These are phyloP conservation scores for Acleris emargana DNA, from an alignment of 2,888 invertebrate species.

Conservation along the genomic window DNA sequence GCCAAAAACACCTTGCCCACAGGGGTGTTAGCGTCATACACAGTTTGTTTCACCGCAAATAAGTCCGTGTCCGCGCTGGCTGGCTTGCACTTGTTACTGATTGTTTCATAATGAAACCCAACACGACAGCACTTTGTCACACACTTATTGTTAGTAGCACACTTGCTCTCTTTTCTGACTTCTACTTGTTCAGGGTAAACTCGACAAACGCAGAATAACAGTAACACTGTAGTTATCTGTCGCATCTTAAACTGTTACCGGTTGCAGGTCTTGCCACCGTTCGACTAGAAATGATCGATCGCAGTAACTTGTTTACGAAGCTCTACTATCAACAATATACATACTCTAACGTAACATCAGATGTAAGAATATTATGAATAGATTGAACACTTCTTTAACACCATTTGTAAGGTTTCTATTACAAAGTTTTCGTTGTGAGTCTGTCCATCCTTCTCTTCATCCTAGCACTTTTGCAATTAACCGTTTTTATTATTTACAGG, in stretches of 20 bases:
- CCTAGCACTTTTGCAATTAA: too few relatives aligned
- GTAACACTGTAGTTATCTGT: constrained; percentile 3
- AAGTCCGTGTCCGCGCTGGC: constrained; percentile 33
- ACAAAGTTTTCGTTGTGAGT: too few relatives aligned
- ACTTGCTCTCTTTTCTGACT: constrained; percentile 36
- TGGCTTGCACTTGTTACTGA: constrained; percentile 28
- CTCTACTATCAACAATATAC: constrained; percentile 1
- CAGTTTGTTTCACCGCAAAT: constrained; percentile 33
- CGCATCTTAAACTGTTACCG: constrained; percentile 6
- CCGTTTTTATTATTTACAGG: too few relatives aligned
- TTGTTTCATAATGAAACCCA: constrained; percentile 40
- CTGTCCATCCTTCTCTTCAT: too few relatives aligned
- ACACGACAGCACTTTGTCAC: constrained; percentile 58
- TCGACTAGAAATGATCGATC: constrained; percentile 14
- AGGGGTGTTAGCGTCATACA: constrained; percentile 24
- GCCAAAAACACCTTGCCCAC: constrained; percentile 31
- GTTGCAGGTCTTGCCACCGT: constrained; percentile 7
- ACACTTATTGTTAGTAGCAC: constrained; percentile 45
- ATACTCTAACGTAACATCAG: constrained; percentile 8
- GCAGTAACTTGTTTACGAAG: constrained; percentile 12
- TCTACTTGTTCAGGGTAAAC: constrained; percentile 37
- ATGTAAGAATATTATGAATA: constrained; percentile 11
- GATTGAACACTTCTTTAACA: constrained; percentile 12
- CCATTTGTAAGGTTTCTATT: too few relatives aligned
- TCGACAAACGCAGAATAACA: constrained; percentile 13